Evolutionary conservation across 1,140 invertebrate genomes (phyloP).

Genomic region (Myzus persicae): DNA sequence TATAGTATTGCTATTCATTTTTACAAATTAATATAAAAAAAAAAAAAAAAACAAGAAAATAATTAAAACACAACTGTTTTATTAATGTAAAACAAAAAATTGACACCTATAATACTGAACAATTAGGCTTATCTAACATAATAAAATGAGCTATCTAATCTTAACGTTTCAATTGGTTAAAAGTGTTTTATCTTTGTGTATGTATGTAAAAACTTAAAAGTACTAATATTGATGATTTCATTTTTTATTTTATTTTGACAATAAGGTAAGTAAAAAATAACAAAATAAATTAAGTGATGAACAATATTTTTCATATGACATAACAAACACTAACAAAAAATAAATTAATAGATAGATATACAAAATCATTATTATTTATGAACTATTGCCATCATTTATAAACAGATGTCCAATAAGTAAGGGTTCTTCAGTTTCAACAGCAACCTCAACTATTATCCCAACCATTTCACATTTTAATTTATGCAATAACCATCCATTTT

Average conservation of each 20-base stretch:
- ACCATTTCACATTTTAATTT: slow-evolving; percentile 46
- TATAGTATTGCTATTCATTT: slow-evolving; percentile 39
- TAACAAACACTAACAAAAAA: neutral
- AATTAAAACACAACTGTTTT: slow-evolving; percentile 37
- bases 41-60: neutral
- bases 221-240: slow-evolving; percentile 12
- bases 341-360: neutral
- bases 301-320: neutral
- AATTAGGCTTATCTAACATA: slow-evolving; percentile 47
- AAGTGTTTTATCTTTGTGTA: slow-evolving; percentile 17
- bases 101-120: slow-evolving; percentile 7
- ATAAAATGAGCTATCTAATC: slow-evolving; percentile 47
- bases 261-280: neutral
- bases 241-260: slow-evolving; percentile 40
- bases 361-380: neutral
- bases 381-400: slow-evolving; percentile 7
- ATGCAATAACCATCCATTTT: slow-evolving; percentile 50
- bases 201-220: neutral
- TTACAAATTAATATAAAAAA: neutral
- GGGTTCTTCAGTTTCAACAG: slow-evolving; percentile 56
- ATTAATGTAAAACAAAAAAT: slow-evolving; percentile 35
- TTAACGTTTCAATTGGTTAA: slow-evolving; percentile 52
- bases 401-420: slow-evolving; percentile 47
- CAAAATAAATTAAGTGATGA: neutral
- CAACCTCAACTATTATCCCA: slow-evolving; percentile 44